Evolutionary conservation across 2,113 vertebrate genomes (phyloP), one percentile per base, ranked within the genome.

Genomic region (Callipepla californica): DNA sequence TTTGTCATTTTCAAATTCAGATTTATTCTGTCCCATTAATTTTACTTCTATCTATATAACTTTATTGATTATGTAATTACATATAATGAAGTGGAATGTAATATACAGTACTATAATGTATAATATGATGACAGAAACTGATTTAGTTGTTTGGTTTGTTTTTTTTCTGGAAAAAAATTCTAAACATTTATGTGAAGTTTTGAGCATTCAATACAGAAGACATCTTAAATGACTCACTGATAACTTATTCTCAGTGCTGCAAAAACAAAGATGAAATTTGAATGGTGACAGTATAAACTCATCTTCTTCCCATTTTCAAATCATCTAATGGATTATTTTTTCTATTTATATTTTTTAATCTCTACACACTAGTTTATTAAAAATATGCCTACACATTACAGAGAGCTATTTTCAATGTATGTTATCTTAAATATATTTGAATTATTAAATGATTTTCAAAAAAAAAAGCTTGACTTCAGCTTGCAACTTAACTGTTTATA

Each of bases 311-410:
- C 61, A n/a, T 34, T 65, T 65, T 51, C n/a, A 18, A 17, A 25
- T 21, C 9, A 73, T 34, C 28, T 63, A 11, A 88, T 28, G 13
- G 38, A 48, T 53, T 53, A 26, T 28, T 53, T 5, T 48, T 47
- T 47, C 21, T 51, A 15, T 51, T 85, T 84, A 81, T 92, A 78
- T 80, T 94, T 93, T 84, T 92, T 58, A 58, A 72, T 17, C 18
- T 85, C 26, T 26, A 13, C 50, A 42, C 1, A 2, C 38, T n/a
- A 90, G 73, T 13, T 79, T 63, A 76, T 53, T 6, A 75, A 89
- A 81, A 79, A 53, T 63, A 74, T 34, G 32, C 6, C 28, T 90
- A 14, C 23, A 82, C 9, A 44, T 77, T 73, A 34, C 76, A 40
- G 13, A 73, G 2, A 85, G 3, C 5, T 28, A 73, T 58, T 23